Conservation (phyloP, 2,888 invertebrate genomes). For the Acanthopleura granulata region DNA sequence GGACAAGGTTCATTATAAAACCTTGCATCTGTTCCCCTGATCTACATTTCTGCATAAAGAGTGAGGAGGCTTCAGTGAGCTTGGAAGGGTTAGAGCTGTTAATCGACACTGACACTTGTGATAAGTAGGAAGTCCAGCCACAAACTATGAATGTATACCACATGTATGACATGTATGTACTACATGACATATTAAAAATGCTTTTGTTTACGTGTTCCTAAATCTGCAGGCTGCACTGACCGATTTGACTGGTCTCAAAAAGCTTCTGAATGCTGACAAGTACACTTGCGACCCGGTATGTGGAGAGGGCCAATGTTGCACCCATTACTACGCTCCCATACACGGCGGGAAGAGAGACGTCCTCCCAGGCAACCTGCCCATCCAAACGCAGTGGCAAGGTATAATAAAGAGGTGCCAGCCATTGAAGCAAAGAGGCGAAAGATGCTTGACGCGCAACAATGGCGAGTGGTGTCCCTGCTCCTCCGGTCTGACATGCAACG, state of each 20-base stretch:
- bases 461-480: slow-evolving; percentile 1
- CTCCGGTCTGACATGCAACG: background rate
- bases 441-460: background rate
- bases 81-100: too few relatives aligned
- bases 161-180: too few relatives aligned
- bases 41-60: too few relatives aligned
- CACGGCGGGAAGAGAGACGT: slow-evolving; percentile 1
- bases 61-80: too few relatives aligned
- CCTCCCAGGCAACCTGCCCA: background rate
- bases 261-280: background rate
- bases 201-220: background rate
- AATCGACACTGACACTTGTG: too few relatives aligned
- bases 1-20: too few relatives aligned
- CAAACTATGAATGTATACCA: too few relatives aligned
- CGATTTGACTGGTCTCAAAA: background rate
- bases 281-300: slow-evolving; percentile 9
- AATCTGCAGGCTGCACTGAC: background rate
- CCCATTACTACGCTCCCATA: background rate
- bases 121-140: too few relatives aligned
- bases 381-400: background rate
- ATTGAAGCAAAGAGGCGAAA: background rate
- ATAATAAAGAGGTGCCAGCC: background rate
- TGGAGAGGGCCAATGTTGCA: slow-evolving; percentile 11
- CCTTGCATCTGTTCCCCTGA: too few relatives aligned
- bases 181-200: too few relatives aligned